These are phyloP conservation scores for Hemicordylus capensis DNA, from an alignment of 2,113 vertebrate species.

Conservation along the genomic window DNA sequence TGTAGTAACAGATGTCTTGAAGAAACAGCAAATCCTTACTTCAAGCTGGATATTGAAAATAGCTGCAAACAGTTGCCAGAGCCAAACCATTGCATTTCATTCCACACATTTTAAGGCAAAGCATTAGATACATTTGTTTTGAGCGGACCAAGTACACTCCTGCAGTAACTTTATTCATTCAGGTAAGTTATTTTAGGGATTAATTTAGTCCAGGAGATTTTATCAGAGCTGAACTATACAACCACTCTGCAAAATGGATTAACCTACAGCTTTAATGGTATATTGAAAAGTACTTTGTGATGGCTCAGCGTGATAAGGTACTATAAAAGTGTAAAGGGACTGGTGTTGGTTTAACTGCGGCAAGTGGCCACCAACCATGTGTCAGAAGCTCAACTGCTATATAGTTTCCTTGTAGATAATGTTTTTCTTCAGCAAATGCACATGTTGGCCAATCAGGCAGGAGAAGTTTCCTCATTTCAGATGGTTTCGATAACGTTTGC, in stretches of 20 bases:
- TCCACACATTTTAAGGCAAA: constrained; percentile 19
- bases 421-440: constrained; percentile 38
- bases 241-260: constrained; percentile 49
- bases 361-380: constrained; percentile 10
- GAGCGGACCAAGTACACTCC: neutral
- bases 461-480: constrained; percentile 44
- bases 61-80: constrained; percentile 44
- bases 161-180: neutral
- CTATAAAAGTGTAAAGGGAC: constrained; percentile 41
- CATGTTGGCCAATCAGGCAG: constrained; percentile 1
- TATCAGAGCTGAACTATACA: constrained; percentile 17
- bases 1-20: neutral
- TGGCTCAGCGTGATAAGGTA: constrained; percentile 8
- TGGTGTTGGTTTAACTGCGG: neutral
- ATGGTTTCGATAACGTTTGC: constrained; percentile 34
- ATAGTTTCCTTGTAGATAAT: constrained; percentile 24
- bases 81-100: neutral
- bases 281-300: constrained; percentile 52
- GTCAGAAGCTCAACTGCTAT: neutral
- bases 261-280: constrained; percentile 55
- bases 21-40: constrained; percentile 24
- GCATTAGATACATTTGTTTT: constrained; percentile 3
- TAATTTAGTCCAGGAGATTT: constrained; percentile 44
- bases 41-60: constrained; percentile 32
- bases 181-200: constrained; percentile 13